These are phyloP conservation scores for Callorhinus ursinus DNA, from an alignment of 2,113 vertebrate genomes.

Conservation along the genomic window DNA sequence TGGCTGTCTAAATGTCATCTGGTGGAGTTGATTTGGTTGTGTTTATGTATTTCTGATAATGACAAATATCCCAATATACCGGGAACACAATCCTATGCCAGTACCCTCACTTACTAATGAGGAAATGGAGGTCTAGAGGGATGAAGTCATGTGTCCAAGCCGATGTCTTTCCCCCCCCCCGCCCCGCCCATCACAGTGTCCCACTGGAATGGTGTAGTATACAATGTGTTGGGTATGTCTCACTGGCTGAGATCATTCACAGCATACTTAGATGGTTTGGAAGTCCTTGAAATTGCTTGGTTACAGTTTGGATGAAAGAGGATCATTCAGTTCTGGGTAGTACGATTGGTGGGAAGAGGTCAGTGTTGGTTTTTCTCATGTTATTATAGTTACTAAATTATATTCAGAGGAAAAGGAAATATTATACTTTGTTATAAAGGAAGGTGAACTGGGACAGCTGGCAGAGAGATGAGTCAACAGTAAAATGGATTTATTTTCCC, in stretches of 20 bases:
- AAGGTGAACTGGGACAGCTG: not conserved
- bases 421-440: not conserved
- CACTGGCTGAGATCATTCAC: not conserved
- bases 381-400: not conserved
- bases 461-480: not conserved
- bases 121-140: not conserved
- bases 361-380: not conserved
- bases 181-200: not conserved
- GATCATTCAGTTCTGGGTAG: not conserved
- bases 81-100: not conserved
- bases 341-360: not conserved
- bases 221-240: not conserved
- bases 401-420: not conserved
- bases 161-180: not conserved
- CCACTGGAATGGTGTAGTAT: not conserved
- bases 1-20: not conserved
- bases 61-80: not conserved
- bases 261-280: not conserved
- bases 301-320: slow-evolving; percentile 25
- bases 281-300: not conserved
- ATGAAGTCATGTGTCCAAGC: not conserved
- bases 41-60: not conserved
- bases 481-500: not conserved
- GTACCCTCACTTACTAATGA: not conserved
- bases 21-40: not conserved